phyloP scores from a whole-genome alignment of 1,140 invertebrate species.

The Tetramorium parvispinum region DNA sequence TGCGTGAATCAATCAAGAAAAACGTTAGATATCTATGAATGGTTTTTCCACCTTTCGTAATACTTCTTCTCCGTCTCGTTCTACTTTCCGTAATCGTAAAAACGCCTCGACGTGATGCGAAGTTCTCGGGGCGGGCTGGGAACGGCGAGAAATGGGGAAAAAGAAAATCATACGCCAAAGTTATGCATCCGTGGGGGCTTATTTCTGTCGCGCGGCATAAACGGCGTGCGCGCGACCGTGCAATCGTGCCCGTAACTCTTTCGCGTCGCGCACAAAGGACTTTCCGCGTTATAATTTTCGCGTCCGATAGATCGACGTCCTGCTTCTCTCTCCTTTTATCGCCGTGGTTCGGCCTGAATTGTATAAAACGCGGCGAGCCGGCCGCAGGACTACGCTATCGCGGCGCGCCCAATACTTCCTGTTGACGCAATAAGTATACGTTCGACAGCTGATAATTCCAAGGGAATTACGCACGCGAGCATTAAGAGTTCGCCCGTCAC shows the following conservation, averaged over 20 bases:
- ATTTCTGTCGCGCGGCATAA: slow-evolving; percentile 38
- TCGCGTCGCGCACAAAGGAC: slow-evolving; percentile 45
- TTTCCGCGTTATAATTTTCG: slow-evolving; percentile 57
- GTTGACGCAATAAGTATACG: slow-evolving; percentile 67
- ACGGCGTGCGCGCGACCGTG: slow-evolving; percentile 37
- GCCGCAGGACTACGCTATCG: slow-evolving; percentile 63
- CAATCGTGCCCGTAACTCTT: slow-evolving; percentile 62
- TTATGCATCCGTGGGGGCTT: slow-evolving; percentile 45
- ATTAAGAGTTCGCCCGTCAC: neutral
- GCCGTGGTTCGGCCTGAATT: slow-evolving; percentile 21
- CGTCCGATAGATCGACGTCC: slow-evolving; percentile 49
- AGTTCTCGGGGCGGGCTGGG: neutral
- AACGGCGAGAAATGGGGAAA: neutral
- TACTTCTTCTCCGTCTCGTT: neutral
- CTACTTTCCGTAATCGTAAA: slow-evolving; percentile 16
- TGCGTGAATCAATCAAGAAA: neutral
- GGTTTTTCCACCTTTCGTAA: neutral
- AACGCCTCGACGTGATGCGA: neutral
- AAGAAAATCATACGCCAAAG: slow-evolving; percentile 41
- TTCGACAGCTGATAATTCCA: slow-evolving; percentile 50
- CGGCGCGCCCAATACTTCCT: slow-evolving; percentile 70
- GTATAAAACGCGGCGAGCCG: neutral
- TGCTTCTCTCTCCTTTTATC: slow-evolving; percentile 33
- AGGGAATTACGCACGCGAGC: slow-evolving; percentile 33
- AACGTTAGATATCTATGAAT: neutral